Conservation (phyloP, 2,888 invertebrate species). For the Sphaerophoria taeniata region DNA sequence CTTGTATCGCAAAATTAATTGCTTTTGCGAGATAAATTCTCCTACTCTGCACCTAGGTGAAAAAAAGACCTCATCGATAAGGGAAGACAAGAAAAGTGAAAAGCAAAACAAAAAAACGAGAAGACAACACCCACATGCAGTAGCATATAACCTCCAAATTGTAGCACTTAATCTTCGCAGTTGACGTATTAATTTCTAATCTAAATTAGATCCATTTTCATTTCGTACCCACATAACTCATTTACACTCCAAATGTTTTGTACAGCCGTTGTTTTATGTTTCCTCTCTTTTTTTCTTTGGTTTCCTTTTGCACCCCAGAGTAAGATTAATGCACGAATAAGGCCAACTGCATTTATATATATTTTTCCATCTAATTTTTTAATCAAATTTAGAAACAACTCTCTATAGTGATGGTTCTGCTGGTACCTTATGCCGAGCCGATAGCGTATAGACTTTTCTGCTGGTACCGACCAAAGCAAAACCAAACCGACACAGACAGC, state of each 20-base stretch:
- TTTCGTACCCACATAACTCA: slow-evolving; percentile 26
- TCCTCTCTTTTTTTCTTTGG: slow-evolving; percentile 56
- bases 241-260: slow-evolving; percentile 33
- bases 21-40: slow-evolving; percentile 24
- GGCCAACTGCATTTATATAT: slow-evolving; percentile 21
- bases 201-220: slow-evolving; percentile 46
- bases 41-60: not conserved
- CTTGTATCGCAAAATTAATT: slow-evolving; percentile 33
- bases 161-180: slow-evolving; percentile 61
- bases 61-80: not conserved
- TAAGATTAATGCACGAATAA: slow-evolving; percentile 26
- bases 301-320: slow-evolving; percentile 35
- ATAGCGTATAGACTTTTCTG: not conserved
- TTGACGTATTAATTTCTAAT: slow-evolving; percentile 65
- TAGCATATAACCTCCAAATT: slow-evolving; percentile 31
- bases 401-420: not conserved
- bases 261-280: too few species aligned
- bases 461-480: not conserved
- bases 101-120: not conserved
- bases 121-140: slow-evolving; percentile 31
- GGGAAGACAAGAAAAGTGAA: not conserved
- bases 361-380: slow-evolving; percentile 17
- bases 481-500: not conserved
- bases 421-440: not conserved
- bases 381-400: slow-evolving; percentile 32